A percentile compares a stretch with the other conserved stretches of the same genome.
These are phyloP conservation scores for Melipona beecheii DNA, from an alignment of 2,888 invertebrate genomes.

Conservation along the genomic window DNA sequence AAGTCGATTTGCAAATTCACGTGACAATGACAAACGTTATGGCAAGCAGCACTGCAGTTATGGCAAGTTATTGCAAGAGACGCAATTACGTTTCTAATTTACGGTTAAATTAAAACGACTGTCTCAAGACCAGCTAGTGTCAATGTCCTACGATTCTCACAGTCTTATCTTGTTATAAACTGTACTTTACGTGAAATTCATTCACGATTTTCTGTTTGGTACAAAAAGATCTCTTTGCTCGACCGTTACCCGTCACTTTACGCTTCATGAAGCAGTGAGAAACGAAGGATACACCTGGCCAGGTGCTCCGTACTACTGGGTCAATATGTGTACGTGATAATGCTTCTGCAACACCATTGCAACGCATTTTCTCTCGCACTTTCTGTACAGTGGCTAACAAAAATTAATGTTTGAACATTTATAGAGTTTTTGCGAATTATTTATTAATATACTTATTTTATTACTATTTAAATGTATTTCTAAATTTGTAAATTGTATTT, in stretches of 20 bases:
- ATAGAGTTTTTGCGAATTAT: too few relatives aligned
- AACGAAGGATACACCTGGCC: slow-evolving; percentile 68
- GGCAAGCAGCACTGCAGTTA: slow-evolving; percentile 23
- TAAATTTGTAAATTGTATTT: too few relatives aligned
- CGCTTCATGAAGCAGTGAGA: slow-evolving; percentile 63
- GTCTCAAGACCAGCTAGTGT: too few relatives aligned
- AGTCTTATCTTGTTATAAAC: neutral
- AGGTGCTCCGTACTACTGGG: slow-evolving; percentile 68
- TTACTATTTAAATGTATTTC: too few relatives aligned
- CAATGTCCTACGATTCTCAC: neutral
- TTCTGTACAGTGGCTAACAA: too few relatives aligned
- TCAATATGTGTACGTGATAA: slow-evolving; percentile 67
- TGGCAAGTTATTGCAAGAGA: too few relatives aligned
- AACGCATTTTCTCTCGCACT: too few relatives aligned
- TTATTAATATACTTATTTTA: too few relatives aligned
- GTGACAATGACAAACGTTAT: neutral
- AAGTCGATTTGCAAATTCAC: slow-evolving; percentile 18
- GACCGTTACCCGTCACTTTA: slow-evolving; percentile 65
- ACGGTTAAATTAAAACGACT: neutral
- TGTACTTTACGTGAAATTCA: slow-evolving; percentile 26
- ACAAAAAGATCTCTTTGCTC: slow-evolving; percentile 51
- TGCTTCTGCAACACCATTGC: slow-evolving; percentile 51
- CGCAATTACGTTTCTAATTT: slow-evolving; percentile 33
- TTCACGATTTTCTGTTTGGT: slow-evolving; percentile 42
- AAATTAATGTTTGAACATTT: too few relatives aligned